These are phyloP conservation scores for Drosophila vallismaia DNA, from an alignment of 2,888 invertebrate genomes.

Conservation along the genomic window DNA sequence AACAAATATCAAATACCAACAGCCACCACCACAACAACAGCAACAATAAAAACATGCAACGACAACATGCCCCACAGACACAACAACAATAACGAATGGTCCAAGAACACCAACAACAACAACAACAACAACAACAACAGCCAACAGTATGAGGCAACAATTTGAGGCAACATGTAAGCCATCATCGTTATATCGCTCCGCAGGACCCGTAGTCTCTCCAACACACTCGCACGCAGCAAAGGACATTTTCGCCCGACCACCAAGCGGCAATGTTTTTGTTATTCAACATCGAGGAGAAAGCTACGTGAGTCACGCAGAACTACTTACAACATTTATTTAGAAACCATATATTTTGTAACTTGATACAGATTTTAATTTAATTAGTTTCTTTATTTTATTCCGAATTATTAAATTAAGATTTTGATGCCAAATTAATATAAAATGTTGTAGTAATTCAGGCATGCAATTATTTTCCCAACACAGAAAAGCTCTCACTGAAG, in stretches of 20 bases:
- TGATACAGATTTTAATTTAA: too few species aligned
- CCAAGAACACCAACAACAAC: slow-evolving; percentile 17
- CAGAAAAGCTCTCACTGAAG: too few species aligned
- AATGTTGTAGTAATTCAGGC: too few species aligned
- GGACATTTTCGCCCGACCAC: slow-evolving; percentile 25
- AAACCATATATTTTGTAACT: background rate
- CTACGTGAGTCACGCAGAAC: slow-evolving; percentile 47
- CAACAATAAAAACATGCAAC: slow-evolving; percentile 42
- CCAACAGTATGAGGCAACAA: slow-evolving; percentile 28
- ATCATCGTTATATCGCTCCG: slow-evolving; percentile 70
- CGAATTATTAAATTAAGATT: too few species aligned
- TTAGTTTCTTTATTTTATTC: too few species aligned
- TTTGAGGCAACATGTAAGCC: slow-evolving; percentile 64
- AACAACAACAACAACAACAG: slow-evolving; percentile 26
- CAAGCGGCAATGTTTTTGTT: slow-evolving; percentile 29
- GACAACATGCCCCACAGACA: background rate
- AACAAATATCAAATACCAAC: slow-evolving; percentile 62
- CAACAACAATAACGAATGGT: slow-evolving; percentile 35
- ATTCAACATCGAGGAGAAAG: slow-evolving; percentile 12
- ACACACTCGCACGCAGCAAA: slow-evolving; percentile 9
- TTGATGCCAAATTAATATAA: too few species aligned
- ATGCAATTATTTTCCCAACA: too few species aligned
- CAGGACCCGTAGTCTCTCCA: slow-evolving; percentile 45
- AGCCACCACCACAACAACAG: slow-evolving; percentile 59
- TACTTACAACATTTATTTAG: background rate